Base-by-base conservation (phyloP, 2,888 invertebrate species). In the Acleris literana region DNA sequence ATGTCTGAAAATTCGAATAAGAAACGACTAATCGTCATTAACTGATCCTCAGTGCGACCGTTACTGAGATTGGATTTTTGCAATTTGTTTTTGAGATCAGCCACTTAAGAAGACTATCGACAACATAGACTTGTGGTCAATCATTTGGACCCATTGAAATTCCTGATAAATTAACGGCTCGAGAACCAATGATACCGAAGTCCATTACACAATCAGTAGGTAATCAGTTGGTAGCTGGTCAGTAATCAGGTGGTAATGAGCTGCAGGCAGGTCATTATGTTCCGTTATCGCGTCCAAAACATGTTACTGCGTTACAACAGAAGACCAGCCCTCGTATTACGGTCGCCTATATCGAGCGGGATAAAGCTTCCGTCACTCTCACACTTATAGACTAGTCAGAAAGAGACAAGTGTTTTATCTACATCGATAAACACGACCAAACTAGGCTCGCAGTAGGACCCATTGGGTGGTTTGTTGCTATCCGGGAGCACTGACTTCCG, bases 201-300 rank as follows among this genome's bases (percentile, higher is more conserved):
- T 49, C 33, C 18, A 33, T 58, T 59, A 59, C 22, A 13, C 13
- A 43, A 54, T 39, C 33, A 56, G 55, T 22, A 51, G 58, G 58
- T 57, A 57, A 29, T 29, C 39, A 39, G 33, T 39, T 20, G 49
- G 49, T 20, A 22, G 57, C 48, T 48, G 20, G 56, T 33, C 18
- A 20, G 49, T 59, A 49, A 59, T 51, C 49, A 59, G 49, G 33
- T 56, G 51, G 20, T 59, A 59, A 59, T 59, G 59, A 59, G 20
- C 16, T 20, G 29, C 29, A 48, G 29, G 59, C 18, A 43, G 16
- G 54, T 54, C 54, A 18, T 29, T 58, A 58, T 5, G 48, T 58
- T 29, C 57, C 57, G 57, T 58, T 58, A 58, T 48, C 57, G 17
- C 11, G 53, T 29, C 9, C 29, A n/a, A 17, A 53, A 17, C 53